Percentiles rank a stretch among this genome's conserved stretches.
phyloP scores from a whole-genome alignment of 2,797 vertebrate species.

The Urosaurus nigricauda region DNA sequence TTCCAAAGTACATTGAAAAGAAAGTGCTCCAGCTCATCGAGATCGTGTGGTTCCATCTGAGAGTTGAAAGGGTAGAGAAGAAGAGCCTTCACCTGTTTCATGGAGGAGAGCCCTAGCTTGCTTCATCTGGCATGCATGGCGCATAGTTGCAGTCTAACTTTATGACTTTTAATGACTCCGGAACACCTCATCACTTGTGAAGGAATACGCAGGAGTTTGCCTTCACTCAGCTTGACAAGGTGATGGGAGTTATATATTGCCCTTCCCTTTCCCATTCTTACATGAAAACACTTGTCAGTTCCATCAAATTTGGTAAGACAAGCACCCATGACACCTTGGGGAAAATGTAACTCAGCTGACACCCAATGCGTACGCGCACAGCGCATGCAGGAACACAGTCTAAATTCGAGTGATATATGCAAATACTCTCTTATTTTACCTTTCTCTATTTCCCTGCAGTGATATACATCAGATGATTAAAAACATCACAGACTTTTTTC shows the following conservation, averaged over 20 bases:
- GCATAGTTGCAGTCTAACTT: conserved; percentile 62
- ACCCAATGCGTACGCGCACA: conserved; percentile 55
- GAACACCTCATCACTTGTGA: conserved; percentile 72
- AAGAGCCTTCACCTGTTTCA: conserved; percentile 61
- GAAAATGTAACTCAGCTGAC: conserved; percentile 76
- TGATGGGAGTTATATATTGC: conserved; percentile 73
- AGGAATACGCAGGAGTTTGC: conserved; percentile 72
- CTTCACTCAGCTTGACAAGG: conserved; percentile 76
- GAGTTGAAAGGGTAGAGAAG: conserved; percentile 44
- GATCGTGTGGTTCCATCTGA: conserved; percentile 56
- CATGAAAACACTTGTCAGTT: conserved; percentile 78
- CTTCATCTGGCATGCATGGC: conserved; percentile 67
- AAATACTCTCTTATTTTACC: conserved; percentile 71
- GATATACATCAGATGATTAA: conserved; percentile 69
- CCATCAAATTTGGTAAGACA: conserved; percentile 78
- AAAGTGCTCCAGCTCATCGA: conserved; percentile 38
- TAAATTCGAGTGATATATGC: conserved; percentile 77
- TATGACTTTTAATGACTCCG: conserved; percentile 77
- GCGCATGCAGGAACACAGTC: conserved; percentile 62
- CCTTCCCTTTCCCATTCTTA: conserved; percentile 61
- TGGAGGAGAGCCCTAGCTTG: conserved; percentile 63
- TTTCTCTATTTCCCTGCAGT: conserved; percentile 70
- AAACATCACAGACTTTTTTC: conserved; percentile 70
- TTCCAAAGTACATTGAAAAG: conserved; percentile 60
- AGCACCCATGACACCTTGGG: conserved; percentile 77